Percentiles rank a stretch among this genome's conserved stretches.
phyloP scores from a whole-genome alignment of 2,113 vertebrate species.

The Leptobrachium ailaonicum region DNA sequence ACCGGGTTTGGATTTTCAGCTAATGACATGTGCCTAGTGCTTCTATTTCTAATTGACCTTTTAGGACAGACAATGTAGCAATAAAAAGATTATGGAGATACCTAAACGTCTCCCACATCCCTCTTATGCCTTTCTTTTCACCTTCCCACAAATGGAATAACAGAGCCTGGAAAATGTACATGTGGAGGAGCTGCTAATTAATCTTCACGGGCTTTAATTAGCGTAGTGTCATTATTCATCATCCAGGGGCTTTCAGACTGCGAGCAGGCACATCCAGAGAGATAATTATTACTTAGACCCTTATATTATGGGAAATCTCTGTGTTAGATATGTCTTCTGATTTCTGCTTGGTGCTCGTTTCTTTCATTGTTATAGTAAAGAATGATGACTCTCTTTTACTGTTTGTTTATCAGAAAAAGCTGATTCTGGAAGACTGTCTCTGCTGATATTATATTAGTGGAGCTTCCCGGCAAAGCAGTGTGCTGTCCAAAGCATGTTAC shows the following conservation, averaged over 20 bases:
- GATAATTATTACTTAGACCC: constrained; percentile 39
- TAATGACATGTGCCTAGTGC: no score
- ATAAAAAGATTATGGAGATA: neutral
- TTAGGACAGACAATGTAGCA: neutral
- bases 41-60: no score
- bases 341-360: neutral
- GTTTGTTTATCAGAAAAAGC: no score
- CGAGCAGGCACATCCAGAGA: constrained; percentile 31
- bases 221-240: constrained; percentile 31
- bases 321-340: neutral
- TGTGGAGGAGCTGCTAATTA: constrained; percentile 36
- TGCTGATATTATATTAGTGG: no score
- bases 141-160: constrained; percentile 35
- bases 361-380: neutral
- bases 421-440: no score
- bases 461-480: no score
- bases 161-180: constrained; percentile 16
- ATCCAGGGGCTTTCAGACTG: constrained; percentile 34
- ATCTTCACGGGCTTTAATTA: constrained; percentile 46
- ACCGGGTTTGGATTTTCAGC: no score
- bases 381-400: no score
- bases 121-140: constrained; percentile 30
- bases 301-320: constrained; percentile 15
- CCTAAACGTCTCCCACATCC: neutral
- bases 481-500: no score